Base-by-base conservation (phyloP, 2,797 vertebrate genomes). In the Sebastes hopkinsi region DNA sequence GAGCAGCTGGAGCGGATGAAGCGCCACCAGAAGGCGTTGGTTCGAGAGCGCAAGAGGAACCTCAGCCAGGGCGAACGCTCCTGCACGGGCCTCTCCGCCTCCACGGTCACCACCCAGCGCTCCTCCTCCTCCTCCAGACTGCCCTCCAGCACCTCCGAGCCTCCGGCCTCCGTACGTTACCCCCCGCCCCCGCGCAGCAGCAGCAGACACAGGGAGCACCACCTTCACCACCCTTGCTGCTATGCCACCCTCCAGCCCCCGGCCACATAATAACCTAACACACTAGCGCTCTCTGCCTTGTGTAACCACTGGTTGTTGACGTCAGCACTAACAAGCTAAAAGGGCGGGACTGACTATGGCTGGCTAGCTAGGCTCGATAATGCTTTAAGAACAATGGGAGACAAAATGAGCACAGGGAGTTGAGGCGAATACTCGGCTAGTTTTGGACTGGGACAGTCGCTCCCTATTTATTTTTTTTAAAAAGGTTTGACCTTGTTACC, bases 1-100 rank as follows among this genome's bases (percentile, higher is more conserved):
- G 98, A 99, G 92, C 98, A 99, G 85, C 96, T 99, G 30, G 96
- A 99, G 89, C 96, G 98, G 87, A 99, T 99, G 98, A 99, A 99
- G 91, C 95, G 96, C 58, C 97, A 98, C 94, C 98, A 99, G 96
- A 98, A 95, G 92, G 97, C 97, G 20, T 92, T 99, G 71, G 97
- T 98, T 66, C 97, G 97, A 1, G 97, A 99, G 69, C 98, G 98
- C 86, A 97, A 99, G 94, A 95, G 95, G 83, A 97, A 97, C 64
- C 96, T 98, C 80, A 97, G 96, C 95, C 98, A 97, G 92, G 97
- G 97, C 75, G 98, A 98, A 34, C 97, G 96, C 83, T 92, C 92
- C 52, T n/a, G 83, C 67, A 8, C 70, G 0, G 80, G 86, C 56
- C 66, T 27, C 6, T 92, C 93, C 8, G 55, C 94, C 89, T 84